phyloP scores from a whole-genome alignment of 2,113 vertebrate genomes.

The Phalacrocorax brasilianus region DNA sequence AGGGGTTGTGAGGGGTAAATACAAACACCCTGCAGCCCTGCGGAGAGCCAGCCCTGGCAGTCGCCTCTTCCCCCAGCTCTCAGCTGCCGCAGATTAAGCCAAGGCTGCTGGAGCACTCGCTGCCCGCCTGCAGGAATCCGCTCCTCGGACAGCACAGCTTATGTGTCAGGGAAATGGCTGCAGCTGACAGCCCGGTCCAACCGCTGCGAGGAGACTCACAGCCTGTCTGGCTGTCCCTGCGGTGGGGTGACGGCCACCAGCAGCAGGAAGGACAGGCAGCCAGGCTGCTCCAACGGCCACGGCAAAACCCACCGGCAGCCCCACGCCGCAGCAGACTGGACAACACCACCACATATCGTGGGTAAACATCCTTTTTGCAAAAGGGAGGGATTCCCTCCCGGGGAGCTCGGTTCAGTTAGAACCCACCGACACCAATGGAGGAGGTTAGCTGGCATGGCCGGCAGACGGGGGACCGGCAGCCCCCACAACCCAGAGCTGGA shows the following conservation, averaged over 20 bases:
- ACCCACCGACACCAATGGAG: neutral
- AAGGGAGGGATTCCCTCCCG: neutral
- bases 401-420: neutral
- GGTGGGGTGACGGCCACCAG: neutral
- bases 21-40: neutral
- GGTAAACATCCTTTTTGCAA: neutral
- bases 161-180: neutral
- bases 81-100: neutral
- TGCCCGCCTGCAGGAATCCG: neutral
- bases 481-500: neutral
- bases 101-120: neutral
- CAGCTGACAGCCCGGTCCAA: neutral
- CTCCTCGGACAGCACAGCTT: neutral
- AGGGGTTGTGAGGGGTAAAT: neutral
- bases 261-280: neutral
- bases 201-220: neutral
- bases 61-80: neutral
- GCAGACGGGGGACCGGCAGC: neutral
- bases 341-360: fast-evolving
- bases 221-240: neutral
- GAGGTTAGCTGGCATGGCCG: neutral
- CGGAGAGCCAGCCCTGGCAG: neutral
- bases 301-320: neutral
- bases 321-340: neutral
- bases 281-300: neutral